Conservation (phyloP, 2,888 invertebrate species). For the Acanthosepion pharaonis region DNA sequence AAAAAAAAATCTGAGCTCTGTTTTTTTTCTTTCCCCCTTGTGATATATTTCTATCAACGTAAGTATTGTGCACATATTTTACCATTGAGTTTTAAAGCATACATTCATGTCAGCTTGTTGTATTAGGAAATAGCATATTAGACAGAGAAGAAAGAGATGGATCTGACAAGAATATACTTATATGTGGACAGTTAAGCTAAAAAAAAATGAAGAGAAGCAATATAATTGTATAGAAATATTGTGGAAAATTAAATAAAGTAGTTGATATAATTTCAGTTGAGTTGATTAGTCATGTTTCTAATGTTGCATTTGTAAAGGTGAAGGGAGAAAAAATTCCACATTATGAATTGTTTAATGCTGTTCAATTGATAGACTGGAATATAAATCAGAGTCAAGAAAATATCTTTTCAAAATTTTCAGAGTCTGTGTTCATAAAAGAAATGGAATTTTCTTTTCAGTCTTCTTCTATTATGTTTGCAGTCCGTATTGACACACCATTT, state of each 20-base stretch:
- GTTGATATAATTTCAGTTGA: background rate
- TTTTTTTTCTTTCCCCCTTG: background rate
- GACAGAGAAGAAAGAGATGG: background rate
- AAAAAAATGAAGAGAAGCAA: background rate
- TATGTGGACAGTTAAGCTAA: background rate
- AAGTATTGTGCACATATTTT: background rate
- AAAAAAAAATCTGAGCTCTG: background rate
- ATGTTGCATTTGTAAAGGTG: background rate
- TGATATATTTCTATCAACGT: background rate
- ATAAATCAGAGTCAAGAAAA: slow-evolving; percentile 14
- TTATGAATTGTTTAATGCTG: background rate
- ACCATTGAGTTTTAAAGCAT: background rate
- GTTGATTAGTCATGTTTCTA: background rate
- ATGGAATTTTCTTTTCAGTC: background rate
- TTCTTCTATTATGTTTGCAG: background rate
- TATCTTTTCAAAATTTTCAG: background rate
- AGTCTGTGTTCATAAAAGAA: background rate
- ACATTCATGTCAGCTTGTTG: background rate
- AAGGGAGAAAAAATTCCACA: background rate
- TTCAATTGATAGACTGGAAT: background rate
- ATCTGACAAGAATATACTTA: background rate
- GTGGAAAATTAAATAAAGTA: background rate
- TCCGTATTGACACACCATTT: background rate
- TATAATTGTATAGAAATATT: background rate
- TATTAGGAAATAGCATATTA: background rate